Percentiles rank a stretch among this genome's conserved stretches.
Evolutionary conservation across 2,888 invertebrate genomes (phyloP).

Genomic region (Poecilus cupreus): DNA sequence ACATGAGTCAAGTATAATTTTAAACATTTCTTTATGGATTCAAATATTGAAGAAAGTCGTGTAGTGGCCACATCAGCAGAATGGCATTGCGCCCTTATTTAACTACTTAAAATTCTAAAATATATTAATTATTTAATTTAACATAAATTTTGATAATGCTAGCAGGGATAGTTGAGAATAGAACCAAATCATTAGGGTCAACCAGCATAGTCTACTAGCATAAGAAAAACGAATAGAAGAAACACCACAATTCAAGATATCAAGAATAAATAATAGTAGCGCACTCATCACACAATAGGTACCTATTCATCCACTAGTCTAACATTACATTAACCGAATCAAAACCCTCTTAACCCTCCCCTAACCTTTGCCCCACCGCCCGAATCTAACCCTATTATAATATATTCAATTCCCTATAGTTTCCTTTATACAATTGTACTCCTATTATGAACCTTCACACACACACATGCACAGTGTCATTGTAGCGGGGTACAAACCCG

Average conservation of each 20-base stretch:
- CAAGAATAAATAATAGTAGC: constrained; percentile 65
- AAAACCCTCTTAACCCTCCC: constrained; percentile 59
- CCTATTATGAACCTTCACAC: constrained; percentile 67
- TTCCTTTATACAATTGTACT: constrained; percentile 69
- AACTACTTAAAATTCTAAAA: too few relatives aligned
- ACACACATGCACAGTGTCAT: constrained; percentile 1
- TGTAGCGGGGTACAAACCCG: constrained; percentile 8
- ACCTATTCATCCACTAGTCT: constrained; percentile 48
- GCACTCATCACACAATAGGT: constrained; percentile 66
- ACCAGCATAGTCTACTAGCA: too few relatives aligned
- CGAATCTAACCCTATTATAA: constrained; percentile 58
- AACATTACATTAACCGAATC: constrained; percentile 59
- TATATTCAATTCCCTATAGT: constrained; percentile 56
- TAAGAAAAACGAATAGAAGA: not conserved
- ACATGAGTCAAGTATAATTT: too few relatives aligned
- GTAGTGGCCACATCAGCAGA: too few relatives aligned
- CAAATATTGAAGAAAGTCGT: too few relatives aligned
- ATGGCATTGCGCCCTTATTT: too few relatives aligned
- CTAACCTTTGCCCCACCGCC: constrained; percentile 64
- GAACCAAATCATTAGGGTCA: too few relatives aligned
- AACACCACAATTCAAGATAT: constrained; percentile 9
- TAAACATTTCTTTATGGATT: too few relatives aligned
- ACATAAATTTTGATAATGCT: too few relatives aligned
- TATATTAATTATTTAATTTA: too few relatives aligned
- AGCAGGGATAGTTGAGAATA: too few relatives aligned